Evolutionary conservation across 2,113 vertebrate genomes (phyloP), one percentile per base, ranked within the genome.

Genomic region (Oncorhynchus mykiss): DNA sequence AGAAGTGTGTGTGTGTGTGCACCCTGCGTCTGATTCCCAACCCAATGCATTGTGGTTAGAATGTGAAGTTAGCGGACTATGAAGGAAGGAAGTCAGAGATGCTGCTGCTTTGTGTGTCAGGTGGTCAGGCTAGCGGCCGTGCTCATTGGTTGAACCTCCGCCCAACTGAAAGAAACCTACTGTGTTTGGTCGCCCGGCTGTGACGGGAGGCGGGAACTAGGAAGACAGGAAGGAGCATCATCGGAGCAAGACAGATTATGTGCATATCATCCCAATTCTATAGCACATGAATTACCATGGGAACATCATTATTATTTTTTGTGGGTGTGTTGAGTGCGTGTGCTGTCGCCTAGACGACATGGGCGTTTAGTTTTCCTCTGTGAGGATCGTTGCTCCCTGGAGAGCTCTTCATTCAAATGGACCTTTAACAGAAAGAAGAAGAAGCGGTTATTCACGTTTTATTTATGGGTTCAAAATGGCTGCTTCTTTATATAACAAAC

Each of bases 351-450:
- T 89, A 95, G 96, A 96, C 96, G 96, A 98, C 97, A 99, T 97
- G 95, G 96, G 96, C 95, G 96, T 98, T 93, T 98, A 96, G 96
- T 97, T 99, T 98, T 99, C 96, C 98, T 99, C 97, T 98, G 95
- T 97, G 98, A 99, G 98, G 97, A 99, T 95, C 95, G 97, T 96
- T 96, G 97, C 97, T 98, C 97, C 96, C 95, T 95, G 96, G 94
- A 94, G 97, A 98, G 97, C 97, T 94, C 97, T 98, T 96, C 51
- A 96, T 97, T 96, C 96, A 96, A 94, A 96, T 94, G 92, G 96
- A 96, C 95, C 84, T 89, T 98, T 91, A 54, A 54, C 51, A 5
- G 51, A 54, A 54, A 18, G 87, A 89, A 89, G 95, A 96, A 89
- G 95, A 96, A 95, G 88, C 94, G 95, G 95, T 95, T 54, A 54